Conservation (phyloP, 1,140 invertebrate species). For the Calycopis cecrops region DNA sequence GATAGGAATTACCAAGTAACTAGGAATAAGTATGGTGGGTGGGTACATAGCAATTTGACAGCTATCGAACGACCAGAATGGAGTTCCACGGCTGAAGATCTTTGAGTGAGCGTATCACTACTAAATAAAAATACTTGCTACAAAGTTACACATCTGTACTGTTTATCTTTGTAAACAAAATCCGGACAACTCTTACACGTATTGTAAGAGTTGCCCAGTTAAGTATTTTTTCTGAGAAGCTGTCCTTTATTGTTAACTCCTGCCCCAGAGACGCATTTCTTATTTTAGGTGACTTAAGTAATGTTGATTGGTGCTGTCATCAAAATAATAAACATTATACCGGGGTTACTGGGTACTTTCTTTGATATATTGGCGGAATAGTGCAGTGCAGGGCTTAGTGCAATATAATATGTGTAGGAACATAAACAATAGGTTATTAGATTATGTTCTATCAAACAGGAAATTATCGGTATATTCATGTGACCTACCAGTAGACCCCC, state of each 20-base stretch:
- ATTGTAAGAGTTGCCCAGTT: no score
- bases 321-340: not conserved
- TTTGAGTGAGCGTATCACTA: not conserved
- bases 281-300: conserved; percentile 20
- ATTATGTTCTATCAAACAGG: no score
- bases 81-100: not conserved
- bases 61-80: not conserved
- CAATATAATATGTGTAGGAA: no score
- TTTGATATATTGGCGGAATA: no score
- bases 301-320: conserved; percentile 16
- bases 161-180: conserved; percentile 19
- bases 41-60: not conserved
- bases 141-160: conserved; percentile 18
- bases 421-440: no score
- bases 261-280: conserved; percentile 18
- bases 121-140: not conserved
- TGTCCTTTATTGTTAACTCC: conserved; percentile 7
- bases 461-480: no score
- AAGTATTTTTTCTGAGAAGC: conserved; percentile 16
- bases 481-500: not conserved
- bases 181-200: conserved; percentile 8
- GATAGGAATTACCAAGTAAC: not conserved
- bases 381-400: no score
- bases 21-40: not conserved
- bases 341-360: not conserved